Conservation (phyloP, 2,888 invertebrate genomes). For the Tribolium freemani region DNA sequence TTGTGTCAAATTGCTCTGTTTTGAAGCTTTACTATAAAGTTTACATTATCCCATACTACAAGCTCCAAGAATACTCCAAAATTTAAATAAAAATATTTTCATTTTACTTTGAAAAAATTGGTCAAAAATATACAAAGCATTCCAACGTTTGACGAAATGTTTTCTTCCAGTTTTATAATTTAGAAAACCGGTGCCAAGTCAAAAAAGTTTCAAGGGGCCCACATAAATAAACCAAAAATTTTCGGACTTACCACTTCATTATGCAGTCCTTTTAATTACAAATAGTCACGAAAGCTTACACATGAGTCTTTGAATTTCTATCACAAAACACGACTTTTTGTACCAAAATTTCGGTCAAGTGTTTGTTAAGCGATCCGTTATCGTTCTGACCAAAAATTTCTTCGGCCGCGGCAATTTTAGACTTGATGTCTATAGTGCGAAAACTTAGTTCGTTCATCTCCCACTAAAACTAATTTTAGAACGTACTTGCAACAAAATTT, state of each 20-base stretch:
- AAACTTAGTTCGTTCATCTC: conserved; percentile 44
- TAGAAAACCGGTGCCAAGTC: conserved; percentile 3
- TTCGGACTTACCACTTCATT: conserved; percentile 29
- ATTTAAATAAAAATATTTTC: too few relatives aligned
- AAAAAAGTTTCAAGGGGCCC: background rate
- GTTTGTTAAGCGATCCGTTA: conserved; percentile 29
- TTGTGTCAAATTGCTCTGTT: background rate
- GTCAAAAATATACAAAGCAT: too few relatives aligned
- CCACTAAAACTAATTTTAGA: conserved; percentile 43
- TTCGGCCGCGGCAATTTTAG: conserved; percentile 27
- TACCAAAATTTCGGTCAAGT: background rate
- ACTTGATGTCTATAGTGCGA: conserved; percentile 29
- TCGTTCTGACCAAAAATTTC: conserved; percentile 37
- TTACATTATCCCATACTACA: background rate
- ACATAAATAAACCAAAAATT: background rate
- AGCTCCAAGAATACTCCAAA: background rate
- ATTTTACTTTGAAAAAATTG: too few relatives aligned
- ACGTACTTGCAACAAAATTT: conserved; percentile 29
- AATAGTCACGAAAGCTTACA: background rate
- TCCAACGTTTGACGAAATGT: conserved; percentile 8
- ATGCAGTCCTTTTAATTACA: background rate
- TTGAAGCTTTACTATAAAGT: background rate
- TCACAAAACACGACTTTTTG: conserved; percentile 5
- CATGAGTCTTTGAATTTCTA: background rate
- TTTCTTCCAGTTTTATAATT: conserved; percentile 8